Percentiles rank a stretch among this genome's conserved stretches.
phyloP scores from a whole-genome alignment of 1,140 invertebrate genomes.

The Camponotus floridanus region DNA sequence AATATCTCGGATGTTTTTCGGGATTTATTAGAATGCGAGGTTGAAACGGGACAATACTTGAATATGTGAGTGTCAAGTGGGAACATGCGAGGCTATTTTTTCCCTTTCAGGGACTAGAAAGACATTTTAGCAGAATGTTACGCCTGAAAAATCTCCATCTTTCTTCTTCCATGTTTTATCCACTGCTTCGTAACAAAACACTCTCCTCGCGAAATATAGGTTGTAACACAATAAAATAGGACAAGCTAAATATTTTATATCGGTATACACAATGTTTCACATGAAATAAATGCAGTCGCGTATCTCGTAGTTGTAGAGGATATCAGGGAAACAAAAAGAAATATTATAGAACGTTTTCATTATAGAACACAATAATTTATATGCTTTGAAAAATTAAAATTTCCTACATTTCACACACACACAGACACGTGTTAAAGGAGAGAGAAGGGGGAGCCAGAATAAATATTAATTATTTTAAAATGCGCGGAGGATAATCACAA shows the following conservation, averaged over 20 bases:
- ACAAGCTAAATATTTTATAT: constrained; percentile 60
- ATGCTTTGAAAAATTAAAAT: constrained; percentile 55
- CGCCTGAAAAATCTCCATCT: constrained; percentile 42
- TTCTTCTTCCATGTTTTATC: constrained; percentile 36
- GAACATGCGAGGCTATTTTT: constrained; percentile 48
- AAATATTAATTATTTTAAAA: constrained; percentile 65
- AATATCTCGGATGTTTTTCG: constrained; percentile 27
- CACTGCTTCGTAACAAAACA: constrained; percentile 30
- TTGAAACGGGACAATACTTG: constrained; percentile 19
- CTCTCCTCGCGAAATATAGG: constrained; percentile 32
- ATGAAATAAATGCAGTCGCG: constrained; percentile 28
- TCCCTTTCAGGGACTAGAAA: constrained; percentile 25
- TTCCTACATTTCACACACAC: constrained; percentile 42
- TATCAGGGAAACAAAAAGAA: constrained; percentile 52
- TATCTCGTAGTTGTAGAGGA: constrained; percentile 14
- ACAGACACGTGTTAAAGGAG: neutral
- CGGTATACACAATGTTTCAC: constrained; percentile 32
- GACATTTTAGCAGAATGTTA: constrained; percentile 34
- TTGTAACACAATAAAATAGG: constrained; percentile 59
- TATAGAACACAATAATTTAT: constrained; percentile 57
- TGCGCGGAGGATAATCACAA: constrained; percentile 53
- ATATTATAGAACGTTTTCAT: constrained; percentile 55
- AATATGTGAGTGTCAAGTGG: constrained; percentile 33
- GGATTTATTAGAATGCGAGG: constrained; percentile 39
- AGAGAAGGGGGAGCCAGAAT: constrained; percentile 2